Evolutionary conservation across 2,113 vertebrate genomes (phyloP), one percentile per base, ranked within the genome.

Genomic region (Choloepus hoffmanni): DNA sequence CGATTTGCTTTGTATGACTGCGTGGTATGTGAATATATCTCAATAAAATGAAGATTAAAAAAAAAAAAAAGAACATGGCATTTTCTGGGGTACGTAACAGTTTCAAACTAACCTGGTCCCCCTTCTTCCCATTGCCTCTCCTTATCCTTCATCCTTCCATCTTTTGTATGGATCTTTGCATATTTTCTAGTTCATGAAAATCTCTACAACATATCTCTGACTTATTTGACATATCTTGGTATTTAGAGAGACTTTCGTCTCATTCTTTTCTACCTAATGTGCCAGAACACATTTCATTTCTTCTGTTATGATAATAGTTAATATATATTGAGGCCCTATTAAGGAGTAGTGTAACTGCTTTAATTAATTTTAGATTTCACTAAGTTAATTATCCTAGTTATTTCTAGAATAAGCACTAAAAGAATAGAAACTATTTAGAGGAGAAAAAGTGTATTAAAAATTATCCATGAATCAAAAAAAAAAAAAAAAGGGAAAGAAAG

Each of bases 161-260:
- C 60, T 85, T 86, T 86, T 50, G 23, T n/a, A 23, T 74, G 50
- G 43, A 30, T 53, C n/a, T 48, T 60, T 45, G 74, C 70, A 19
- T 78, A 50, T 81, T 89, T 67, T 36, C 14, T 7, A 45, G 33
- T 82, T 65, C n/a, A 77, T 23, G 23, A 65, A 81, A 95, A 92
- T 90, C 72, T 85, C 18, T 65, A 89, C 30, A 85, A 65, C 11
- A 16, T 50, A 10, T 92, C 33, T 65, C 33, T 93, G 73, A 85
- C 36, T 85, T 16, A 30, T 72, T 82, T 65, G 67, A 72, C 28
- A 53, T 89, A 55, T 85, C 19, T 88, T 92, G 58, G 24, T 68
- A n/a, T 92, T 92, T 95, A 85, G 96, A 89, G 73, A 95, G 23
- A 78, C 76, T 85, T 95, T 82, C 77, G 26, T 91, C 40, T 77